Percentiles rank a stretch among this genome's conserved stretches.
phyloP scores from a whole-genome alignment of 2,888 invertebrate genomes.

The Steinernema hermaphroditum region DNA sequence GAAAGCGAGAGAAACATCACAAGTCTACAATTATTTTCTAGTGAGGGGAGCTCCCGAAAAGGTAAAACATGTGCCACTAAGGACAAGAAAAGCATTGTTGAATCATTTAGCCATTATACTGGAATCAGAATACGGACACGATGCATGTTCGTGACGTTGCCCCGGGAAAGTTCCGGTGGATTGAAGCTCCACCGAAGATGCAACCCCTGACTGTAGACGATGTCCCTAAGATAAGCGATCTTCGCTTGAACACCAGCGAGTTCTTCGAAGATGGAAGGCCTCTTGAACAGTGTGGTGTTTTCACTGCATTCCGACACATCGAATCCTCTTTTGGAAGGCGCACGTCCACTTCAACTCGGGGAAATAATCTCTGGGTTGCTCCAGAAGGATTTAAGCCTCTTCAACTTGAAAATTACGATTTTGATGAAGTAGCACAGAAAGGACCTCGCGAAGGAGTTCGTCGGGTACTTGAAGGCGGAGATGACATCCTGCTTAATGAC shows the following conservation, averaged over 20 bases:
- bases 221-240: not conserved
- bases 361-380: conserved; percentile 10
- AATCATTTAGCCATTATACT: not conserved
- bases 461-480: not conserved
- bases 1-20: too few relatives aligned
- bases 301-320: not conserved
- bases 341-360: not conserved
- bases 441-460: not conserved
- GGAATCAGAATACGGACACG: not conserved
- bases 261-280: not conserved
- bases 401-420: conserved; percentile 9
- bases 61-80: too few relatives aligned
- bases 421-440: not conserved
- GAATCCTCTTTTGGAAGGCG: not conserved
- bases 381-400: not conserved
- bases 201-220: not conserved
- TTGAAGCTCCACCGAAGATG: not conserved
- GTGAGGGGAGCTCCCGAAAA: not conserved
- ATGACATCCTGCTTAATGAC: not conserved
- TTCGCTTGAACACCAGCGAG: not conserved
- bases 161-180: not conserved
- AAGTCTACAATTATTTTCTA: not conserved
- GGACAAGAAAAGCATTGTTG: too few relatives aligned
- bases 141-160: not conserved
- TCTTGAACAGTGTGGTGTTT: not conserved